Conservation (phyloP, 2,888 invertebrate genomes). For the Agelastica alni region DNA sequence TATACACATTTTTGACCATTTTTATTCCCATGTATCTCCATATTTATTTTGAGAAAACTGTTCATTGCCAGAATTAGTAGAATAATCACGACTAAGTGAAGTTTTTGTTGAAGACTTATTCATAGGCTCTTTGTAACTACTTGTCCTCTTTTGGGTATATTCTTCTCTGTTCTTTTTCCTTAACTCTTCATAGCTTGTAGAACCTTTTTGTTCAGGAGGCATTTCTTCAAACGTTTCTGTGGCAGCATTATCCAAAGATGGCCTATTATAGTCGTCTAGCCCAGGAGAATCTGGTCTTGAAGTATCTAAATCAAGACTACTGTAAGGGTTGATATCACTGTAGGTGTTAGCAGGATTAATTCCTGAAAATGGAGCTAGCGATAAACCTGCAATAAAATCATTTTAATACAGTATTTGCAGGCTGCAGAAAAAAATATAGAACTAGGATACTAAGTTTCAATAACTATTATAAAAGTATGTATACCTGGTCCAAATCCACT, state of each 20-base stretch:
- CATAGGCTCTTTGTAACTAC: constrained; percentile 39
- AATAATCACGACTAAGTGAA: constrained; percentile 6
- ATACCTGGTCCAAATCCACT: constrained; percentile 56
- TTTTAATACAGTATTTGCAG: no score
- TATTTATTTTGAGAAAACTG: no score
- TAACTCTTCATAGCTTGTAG: constrained; percentile 73
- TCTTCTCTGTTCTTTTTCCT: constrained; percentile 72
- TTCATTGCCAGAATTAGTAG: constrained; percentile 8
- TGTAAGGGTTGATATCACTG: constrained; percentile 61
- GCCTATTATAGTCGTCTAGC: constrained; percentile 64
- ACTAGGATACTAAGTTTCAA: no score
- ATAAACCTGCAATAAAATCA: constrained; percentile 38
- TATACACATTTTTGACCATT: not conserved
- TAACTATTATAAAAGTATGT: no score
- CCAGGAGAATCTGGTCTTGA: constrained; percentile 65
- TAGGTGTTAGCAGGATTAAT: constrained; percentile 59
- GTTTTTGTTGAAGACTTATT: constrained; percentile 23
- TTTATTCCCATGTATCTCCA: constrained; percentile 43
- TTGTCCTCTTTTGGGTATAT: constrained; percentile 54
- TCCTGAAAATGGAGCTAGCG: constrained; percentile 57
- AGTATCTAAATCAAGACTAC: constrained; percentile 61
- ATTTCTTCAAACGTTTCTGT: constrained; percentile 61
- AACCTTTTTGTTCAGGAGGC: constrained; percentile 55
- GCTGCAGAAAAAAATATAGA: no score
- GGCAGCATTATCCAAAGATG: constrained; percentile 59